Evolutionary conservation across 2,797 vertebrate species (phyloP).

Genomic region (Prunella strophiata): DNA sequence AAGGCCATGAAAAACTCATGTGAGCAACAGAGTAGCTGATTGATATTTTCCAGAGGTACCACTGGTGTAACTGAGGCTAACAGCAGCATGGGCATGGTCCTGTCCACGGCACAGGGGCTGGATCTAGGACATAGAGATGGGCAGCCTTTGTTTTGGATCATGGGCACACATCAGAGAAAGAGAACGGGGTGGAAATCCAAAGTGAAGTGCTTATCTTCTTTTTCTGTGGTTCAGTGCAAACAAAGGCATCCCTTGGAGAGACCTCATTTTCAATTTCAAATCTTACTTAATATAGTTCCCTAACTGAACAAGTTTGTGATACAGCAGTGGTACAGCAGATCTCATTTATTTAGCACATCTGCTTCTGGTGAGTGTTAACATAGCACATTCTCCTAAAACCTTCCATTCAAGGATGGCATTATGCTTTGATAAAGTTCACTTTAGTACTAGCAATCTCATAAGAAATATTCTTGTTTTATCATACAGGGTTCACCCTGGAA

Average conservation of each 20-base stretch:
- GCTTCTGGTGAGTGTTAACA: neutral
- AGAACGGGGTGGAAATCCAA: neutral
- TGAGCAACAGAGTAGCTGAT: neutral
- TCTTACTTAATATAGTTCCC: neutral
- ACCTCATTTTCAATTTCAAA: neutral
- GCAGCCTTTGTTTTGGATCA: neutral
- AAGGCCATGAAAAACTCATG: neutral
- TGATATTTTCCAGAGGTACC: neutral
- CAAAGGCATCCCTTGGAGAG: neutral
- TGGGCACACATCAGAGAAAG: neutral
- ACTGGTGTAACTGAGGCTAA: neutral
- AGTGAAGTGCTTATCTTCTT: neutral
- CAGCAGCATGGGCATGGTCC: neutral
- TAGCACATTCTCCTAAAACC: neutral
- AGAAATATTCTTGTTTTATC: neutral
- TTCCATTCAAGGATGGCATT: neutral
- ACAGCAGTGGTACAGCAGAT: neutral
- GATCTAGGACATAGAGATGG: neutral
- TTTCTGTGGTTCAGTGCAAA: neutral
- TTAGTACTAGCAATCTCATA: neutral
- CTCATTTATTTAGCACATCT: slow-evolving; percentile 16
- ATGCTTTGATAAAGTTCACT: slow-evolving; percentile 22
- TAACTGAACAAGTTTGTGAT: neutral
- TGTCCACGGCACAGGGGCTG: neutral
- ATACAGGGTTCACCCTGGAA: neutral